Base-by-base conservation (phyloP, 2,888 invertebrate species). In the Laothoe populi region DNA sequence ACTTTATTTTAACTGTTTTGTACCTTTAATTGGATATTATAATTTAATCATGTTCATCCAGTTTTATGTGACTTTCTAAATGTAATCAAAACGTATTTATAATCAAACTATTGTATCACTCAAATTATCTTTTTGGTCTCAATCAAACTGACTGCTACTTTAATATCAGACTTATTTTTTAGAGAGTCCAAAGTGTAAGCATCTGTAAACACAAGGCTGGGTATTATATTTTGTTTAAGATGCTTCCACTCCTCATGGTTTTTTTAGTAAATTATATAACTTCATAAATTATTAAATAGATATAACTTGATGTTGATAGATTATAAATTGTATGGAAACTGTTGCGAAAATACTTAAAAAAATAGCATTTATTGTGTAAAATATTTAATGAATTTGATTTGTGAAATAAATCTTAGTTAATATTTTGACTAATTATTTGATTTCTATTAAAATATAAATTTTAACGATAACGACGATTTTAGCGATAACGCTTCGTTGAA, bases 131-230 rank as follows among this genome's bases (percentile, higher is more conserved):
- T 31, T 31, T 31, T 31, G 10, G 4, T 31, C 35, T 21, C 11
- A 35, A 16, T 16, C 53, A 31, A 53, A 53, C 53, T 35, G 53
- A 53, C 35, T 53, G 53, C 53, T 35, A 53, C 19, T 53, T 53
- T 53, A 19, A 35, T 49, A 49, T 26, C 35, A 16, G 53, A 53
- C 53, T 53, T 53, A n/a, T n/a, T n/a, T 61, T 61, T 26, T 26
- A 57, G 19, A 44, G 4, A 57, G 5, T 42, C 3, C 45, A 45
- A 59, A 64, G 71, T 73, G 73, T 65, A 16, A 64, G 71, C 76
- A 78, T 79, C 77, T 74, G 66, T 70, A 78, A 74, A 61, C 44
- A 48, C 35, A 67, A 76, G 81, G 81, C 81, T 81, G 81, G 80
- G 79, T 70, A 65, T 64, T 58, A 67, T 59, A 66, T 68, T 64